A percentile compares a stretch with the other conserved stretches of the same genome.
phyloP scores from a whole-genome alignment of 2,888 invertebrate species.

The Andrena chrysosceles region DNA sequence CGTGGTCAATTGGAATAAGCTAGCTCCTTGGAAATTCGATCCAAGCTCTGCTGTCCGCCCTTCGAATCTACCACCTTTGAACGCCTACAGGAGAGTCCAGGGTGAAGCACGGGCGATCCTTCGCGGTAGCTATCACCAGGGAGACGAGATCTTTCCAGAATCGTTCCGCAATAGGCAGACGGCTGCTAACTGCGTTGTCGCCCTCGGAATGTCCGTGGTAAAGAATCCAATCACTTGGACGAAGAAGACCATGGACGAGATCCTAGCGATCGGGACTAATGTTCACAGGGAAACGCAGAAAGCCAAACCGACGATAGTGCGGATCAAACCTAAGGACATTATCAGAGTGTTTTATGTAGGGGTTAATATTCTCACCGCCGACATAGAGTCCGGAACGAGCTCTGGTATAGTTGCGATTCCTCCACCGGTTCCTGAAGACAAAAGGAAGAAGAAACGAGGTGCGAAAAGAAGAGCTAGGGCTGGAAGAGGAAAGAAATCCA shows the following conservation, averaged over 20 bases:
- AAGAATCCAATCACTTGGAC: constrained; percentile 81
- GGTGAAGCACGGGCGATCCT: constrained; percentile 80
- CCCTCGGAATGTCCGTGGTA: constrained; percentile 79
- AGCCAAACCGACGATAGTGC: constrained; percentile 47
- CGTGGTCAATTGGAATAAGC: constrained; percentile 76
- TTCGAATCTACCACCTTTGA: constrained; percentile 79
- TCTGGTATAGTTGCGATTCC: constrained; percentile 75
- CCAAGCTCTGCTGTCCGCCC: constrained; percentile 79
- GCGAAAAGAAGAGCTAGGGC: constrained; percentile 28
- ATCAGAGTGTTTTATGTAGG: constrained; percentile 80
- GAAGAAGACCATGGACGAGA: constrained; percentile 80
- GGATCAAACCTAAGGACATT: constrained; percentile 75
- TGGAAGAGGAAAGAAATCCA: constrained; percentile 35
- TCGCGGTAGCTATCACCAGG: constrained; percentile 77
- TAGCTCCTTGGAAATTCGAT: constrained; percentile 77
- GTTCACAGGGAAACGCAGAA: constrained; percentile 76
- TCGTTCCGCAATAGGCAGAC: constrained; percentile 74
- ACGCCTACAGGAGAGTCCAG: constrained; percentile 76
- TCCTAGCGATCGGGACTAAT: constrained; percentile 75
- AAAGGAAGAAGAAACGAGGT: constrained; percentile 66
- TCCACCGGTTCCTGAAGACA: constrained; percentile 74
- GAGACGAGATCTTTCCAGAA: constrained; percentile 76
- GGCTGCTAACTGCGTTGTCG: constrained; percentile 79
- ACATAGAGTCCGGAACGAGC: constrained; percentile 74
- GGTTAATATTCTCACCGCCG: constrained; percentile 78